These are phyloP conservation scores for Cepphus grylle DNA, from an alignment of 2,113 vertebrate genomes.

Conservation along the genomic window DNA sequence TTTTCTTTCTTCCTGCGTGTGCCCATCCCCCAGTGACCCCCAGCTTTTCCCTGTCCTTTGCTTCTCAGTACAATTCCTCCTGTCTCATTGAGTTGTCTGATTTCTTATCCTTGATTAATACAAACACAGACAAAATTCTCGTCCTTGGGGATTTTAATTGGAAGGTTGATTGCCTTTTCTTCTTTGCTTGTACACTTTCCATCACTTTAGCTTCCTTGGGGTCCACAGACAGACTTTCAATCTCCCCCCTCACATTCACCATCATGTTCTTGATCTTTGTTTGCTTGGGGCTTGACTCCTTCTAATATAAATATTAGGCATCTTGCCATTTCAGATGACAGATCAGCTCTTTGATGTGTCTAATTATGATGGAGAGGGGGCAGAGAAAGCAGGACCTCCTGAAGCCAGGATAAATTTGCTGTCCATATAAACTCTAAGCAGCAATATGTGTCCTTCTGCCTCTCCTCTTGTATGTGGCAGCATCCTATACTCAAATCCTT, in stretches of 20 bases:
- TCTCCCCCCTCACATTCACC: neutral
- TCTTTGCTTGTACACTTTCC: slow-evolving; percentile 8
- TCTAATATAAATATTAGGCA: slow-evolving; percentile 66
- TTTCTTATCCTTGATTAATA: slow-evolving; percentile 48
- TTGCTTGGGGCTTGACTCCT: slow-evolving; percentile 56
- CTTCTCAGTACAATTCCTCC: slow-evolving; percentile 7
- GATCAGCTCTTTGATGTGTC: slow-evolving; percentile 70
- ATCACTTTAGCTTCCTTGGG: slow-evolving; percentile 38
- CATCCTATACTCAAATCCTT: neutral
- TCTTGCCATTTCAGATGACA: slow-evolving; percentile 65
- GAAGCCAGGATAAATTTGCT: slow-evolving; percentile 70
- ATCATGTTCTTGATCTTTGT: slow-evolving; percentile 28
- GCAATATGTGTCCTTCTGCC: neutral
- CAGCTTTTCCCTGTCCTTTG: neutral
- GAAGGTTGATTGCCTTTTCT: slow-evolving; percentile 65
- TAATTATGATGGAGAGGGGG: slow-evolving; percentile 73
- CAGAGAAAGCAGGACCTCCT: slow-evolving; percentile 57
- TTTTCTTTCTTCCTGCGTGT: slow-evolving; percentile 15
- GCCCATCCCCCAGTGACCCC: slow-evolving; percentile 18
- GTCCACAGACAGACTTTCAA: neutral
- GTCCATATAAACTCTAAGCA: slow-evolving; percentile 22
- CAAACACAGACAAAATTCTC: slow-evolving; percentile 30
- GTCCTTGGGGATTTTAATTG: slow-evolving; percentile 56
- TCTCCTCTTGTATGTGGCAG: neutral
- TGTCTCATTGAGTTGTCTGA: slow-evolving; percentile 43